phyloP scores from a whole-genome alignment of 1,140 invertebrate species.

The Drosophila parvula region DNA sequence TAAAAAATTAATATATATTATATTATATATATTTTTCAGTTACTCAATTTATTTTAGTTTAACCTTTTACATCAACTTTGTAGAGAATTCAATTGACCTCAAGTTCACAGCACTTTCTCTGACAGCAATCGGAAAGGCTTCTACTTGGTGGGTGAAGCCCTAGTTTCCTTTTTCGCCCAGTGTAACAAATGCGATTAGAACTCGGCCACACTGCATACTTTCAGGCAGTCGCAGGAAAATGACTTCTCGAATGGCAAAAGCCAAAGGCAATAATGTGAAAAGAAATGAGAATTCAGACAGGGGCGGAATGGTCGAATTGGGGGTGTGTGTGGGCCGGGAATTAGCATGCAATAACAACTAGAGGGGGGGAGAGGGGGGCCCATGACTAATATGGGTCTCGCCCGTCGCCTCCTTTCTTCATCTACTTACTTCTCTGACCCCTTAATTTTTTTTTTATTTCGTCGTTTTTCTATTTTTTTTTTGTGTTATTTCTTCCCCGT shows the following conservation, averaged over 20 bases:
- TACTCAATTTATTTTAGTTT: neutral
- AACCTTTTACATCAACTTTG: too few relatives aligned
- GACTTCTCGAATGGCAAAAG: constrained; percentile 44
- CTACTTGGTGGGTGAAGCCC: neutral
- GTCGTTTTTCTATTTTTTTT: neutral
- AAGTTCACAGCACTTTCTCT: neutral
- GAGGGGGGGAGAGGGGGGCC: constrained; percentile 16
- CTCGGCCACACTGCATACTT: constrained; percentile 63
- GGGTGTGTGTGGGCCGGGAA: constrained; percentile 41
- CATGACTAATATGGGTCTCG: constrained; percentile 61
- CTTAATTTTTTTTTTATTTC: constrained; percentile 1
- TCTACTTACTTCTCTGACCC: constrained; percentile 6
- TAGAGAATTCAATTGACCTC: neutral
- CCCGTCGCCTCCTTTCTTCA: constrained; percentile 18
- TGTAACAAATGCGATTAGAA: constrained; percentile 70
- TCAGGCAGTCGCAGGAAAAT: constrained; percentile 50
- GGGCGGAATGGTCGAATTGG: constrained; percentile 8
- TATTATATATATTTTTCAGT: too few relatives aligned
- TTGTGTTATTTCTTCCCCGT: neutral
- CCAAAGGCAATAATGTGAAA: constrained; percentile 35
- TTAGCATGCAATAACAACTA: constrained; percentile 75
- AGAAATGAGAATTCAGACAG: constrained; percentile 15
- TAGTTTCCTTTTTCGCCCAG: neutral
- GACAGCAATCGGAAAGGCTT: neutral
- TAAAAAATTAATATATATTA: too few relatives aligned